These are phyloP conservation scores for Blastobasis lacticolella DNA, from an alignment of 2,888 invertebrate species.

Conservation along the genomic window DNA sequence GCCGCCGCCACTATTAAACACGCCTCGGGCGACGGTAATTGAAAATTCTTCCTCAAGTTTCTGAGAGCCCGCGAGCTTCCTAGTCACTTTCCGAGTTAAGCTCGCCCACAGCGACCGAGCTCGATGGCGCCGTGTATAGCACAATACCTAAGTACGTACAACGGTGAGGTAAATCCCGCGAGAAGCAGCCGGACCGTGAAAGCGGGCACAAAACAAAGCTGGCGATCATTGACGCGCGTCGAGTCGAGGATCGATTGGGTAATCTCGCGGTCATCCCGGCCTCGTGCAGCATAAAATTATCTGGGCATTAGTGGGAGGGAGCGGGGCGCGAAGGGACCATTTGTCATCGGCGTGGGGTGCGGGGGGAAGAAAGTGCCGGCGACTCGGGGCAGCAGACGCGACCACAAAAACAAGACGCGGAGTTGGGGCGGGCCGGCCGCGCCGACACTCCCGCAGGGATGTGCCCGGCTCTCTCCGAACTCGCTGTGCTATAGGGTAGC, in stretches of 20 bases:
- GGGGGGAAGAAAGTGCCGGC: slow-evolving; percentile 54
- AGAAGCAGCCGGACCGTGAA: slow-evolving; percentile 46
- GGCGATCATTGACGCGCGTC: slow-evolving; percentile 22
- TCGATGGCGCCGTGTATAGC: not conserved
- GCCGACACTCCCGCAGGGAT: slow-evolving; percentile 43
- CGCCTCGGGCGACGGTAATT: slow-evolving; percentile 2
- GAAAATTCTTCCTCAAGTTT: not conserved
- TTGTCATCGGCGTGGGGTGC: slow-evolving; percentile 60
- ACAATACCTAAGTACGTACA: slow-evolving; percentile 7
- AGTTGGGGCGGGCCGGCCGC: slow-evolving; percentile 30
- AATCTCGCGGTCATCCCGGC: slow-evolving; percentile 62
- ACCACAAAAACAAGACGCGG: slow-evolving; percentile 68
- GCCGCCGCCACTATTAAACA: slow-evolving; percentile 3
- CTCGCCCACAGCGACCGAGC: not conserved
- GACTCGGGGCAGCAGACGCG: slow-evolving; percentile 68
- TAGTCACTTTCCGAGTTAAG: not conserved
- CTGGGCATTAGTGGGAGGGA: slow-evolving; percentile 61
- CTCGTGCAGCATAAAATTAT: slow-evolving; percentile 65
- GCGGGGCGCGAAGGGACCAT: slow-evolving; percentile 65
- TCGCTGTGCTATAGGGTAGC: not conserved
- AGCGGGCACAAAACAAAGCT: slow-evolving; percentile 52
- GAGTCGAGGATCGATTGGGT: slow-evolving; percentile 48
- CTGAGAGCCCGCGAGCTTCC: not conserved
- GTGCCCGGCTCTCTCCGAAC: slow-evolving; percentile 9
- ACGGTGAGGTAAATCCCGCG: slow-evolving; percentile 51